A percentile compares a stretch with the other conserved stretches of the same genome.
phyloP scores from a whole-genome alignment of 2,888 invertebrate genomes.

The Muscina levida region DNA sequence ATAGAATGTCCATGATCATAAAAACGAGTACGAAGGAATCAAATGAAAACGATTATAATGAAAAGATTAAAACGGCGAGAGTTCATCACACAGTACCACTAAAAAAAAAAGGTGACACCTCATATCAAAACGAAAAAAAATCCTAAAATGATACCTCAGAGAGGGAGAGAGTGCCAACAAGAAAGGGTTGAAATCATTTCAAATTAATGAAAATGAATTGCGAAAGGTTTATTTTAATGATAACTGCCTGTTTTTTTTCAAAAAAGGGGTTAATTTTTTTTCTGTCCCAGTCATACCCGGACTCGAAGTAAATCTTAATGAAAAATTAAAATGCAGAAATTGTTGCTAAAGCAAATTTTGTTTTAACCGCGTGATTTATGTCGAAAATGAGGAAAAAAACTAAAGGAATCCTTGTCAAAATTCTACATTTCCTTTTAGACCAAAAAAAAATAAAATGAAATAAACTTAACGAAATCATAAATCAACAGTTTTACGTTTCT shows the following conservation, averaged over 20 bases:
- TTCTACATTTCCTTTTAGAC: slow-evolving; percentile 12
- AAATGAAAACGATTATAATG: slow-evolving; percentile 37
- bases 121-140: background rate
- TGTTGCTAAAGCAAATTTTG: slow-evolving; percentile 21
- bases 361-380: slow-evolving; percentile 31
- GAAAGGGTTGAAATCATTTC: slow-evolving; percentile 67
- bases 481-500: slow-evolving; percentile 21
- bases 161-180: too few species aligned
- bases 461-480: slow-evolving; percentile 32
- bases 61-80: slow-evolving; percentile 56
- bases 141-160: slow-evolving; percentile 7
- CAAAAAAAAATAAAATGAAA: background rate
- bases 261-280: slow-evolving; percentile 61
- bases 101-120: slow-evolving; percentile 63
- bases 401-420: slow-evolving; percentile 25
- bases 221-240: slow-evolving; percentile 60
- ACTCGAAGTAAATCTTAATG: background rate
- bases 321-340: slow-evolving; percentile 35
- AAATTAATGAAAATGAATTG: slow-evolving; percentile 79
- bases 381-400: slow-evolving; percentile 5
- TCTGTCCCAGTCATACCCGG: slow-evolving; percentile 11
- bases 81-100: slow-evolving; percentile 48
- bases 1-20: slow-evolving; percentile 12
- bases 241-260: slow-evolving; percentile 22
- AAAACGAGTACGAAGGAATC: slow-evolving; percentile 8